These are phyloP conservation scores for Odontocolon sp. DNA, from an alignment of 2,888 invertebrate genomes.

Conservation along the genomic window DNA sequence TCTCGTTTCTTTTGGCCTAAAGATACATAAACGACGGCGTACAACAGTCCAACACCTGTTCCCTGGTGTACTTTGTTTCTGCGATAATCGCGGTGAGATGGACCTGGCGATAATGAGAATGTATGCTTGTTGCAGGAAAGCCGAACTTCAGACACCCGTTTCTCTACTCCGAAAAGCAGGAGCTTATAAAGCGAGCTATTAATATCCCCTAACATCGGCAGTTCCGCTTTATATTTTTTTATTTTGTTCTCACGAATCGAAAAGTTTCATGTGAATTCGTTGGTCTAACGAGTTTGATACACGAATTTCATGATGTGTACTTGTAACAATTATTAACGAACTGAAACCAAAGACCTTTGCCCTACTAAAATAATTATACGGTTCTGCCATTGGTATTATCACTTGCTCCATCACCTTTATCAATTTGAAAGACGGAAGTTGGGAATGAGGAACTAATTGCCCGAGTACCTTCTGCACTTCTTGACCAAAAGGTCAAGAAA, in stretches of 20 bases:
- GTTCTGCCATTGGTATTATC: slow-evolving; percentile 4
- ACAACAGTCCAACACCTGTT: slow-evolving; percentile 30
- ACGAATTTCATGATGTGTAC: slow-evolving; percentile 45
- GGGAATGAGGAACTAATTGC: not conserved
- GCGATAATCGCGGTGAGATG: not conserved
- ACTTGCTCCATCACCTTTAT: slow-evolving; percentile 1
- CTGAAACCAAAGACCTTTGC: slow-evolving; percentile 30
- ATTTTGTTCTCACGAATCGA: slow-evolving; percentile 22
- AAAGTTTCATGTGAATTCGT: slow-evolving; percentile 35
- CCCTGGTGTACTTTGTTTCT: not conserved
- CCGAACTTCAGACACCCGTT: not conserved
- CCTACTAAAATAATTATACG: slow-evolving; percentile 45
- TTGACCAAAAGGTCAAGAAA: slow-evolving; percentile 32
- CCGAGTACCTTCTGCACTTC: not conserved
- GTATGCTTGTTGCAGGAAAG: slow-evolving; percentile 20
- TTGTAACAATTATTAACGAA: slow-evolving; percentile 6
- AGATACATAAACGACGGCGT: not conserved
- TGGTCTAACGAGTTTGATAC: slow-evolving; percentile 35
- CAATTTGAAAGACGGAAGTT: slow-evolving; percentile 14
- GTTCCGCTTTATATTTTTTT: slow-evolving; percentile 17
- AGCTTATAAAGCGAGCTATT: slow-evolving; percentile 20
- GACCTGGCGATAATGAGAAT: no score
- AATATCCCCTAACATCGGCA: not conserved
- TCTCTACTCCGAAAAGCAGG: not conserved
- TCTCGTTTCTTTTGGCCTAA: not conserved